These are phyloP conservation scores for Tangachromis dhanisi DNA, from an alignment of 2,113 vertebrate genomes.

Conservation along the genomic window DNA sequence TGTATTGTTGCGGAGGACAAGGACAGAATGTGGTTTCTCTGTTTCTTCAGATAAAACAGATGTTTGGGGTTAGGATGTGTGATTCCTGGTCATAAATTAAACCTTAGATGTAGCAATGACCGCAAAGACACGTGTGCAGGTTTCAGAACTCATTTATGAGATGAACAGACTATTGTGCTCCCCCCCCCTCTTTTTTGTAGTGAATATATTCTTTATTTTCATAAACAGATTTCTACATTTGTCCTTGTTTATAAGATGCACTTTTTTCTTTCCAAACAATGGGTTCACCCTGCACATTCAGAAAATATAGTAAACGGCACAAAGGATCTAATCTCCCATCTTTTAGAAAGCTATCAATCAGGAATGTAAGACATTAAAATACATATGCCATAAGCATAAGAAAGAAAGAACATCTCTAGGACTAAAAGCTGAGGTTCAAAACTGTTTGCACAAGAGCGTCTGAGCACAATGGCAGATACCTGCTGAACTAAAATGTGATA, in stretches of 20 bases:
- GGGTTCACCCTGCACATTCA: conserved; percentile 17
- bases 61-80: not conserved
- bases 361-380: not conserved
- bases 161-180: not conserved
- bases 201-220: conserved; percentile 57
- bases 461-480: not conserved
- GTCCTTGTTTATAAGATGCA: not conserved
- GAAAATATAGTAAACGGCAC: not conserved
- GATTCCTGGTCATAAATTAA: conserved; percentile 37
- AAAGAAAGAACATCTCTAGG: not conserved
- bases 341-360: not conserved
- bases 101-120: not conserved
- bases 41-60: conserved; percentile 51
- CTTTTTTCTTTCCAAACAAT: not conserved
- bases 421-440: not conserved
- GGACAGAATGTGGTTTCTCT: conserved; percentile 52
- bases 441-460: not conserved
- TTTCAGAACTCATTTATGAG: not conserved
- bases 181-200: not conserved
- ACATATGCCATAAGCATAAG: not conserved
- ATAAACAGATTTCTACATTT: conserved; percentile 27
- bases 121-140: not conserved
- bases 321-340: not conserved
- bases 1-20: conserved; percentile 2
- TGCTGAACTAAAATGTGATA: not conserved